Conservation (phyloP, 2,113 vertebrate species). For the Nyctibius bracteatus region DNA sequence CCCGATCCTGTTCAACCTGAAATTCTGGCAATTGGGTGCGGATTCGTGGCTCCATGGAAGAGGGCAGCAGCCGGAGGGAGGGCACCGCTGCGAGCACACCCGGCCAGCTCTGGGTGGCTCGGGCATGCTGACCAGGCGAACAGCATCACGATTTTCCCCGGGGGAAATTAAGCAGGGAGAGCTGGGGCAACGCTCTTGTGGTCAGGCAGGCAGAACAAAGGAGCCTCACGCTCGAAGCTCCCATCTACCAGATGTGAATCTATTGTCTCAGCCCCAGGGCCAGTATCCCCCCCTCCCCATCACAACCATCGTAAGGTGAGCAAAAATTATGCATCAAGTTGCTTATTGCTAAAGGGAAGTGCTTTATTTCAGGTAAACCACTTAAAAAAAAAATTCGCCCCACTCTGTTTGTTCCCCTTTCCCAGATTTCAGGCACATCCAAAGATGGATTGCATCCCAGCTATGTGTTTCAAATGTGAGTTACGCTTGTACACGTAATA, state of each 20-base stretch:
- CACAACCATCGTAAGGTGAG: not conserved
- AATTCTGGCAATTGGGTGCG: not conserved
- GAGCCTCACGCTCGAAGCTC: not conserved
- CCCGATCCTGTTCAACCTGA: not conserved
- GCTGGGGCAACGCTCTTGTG: not conserved
- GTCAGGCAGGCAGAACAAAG: conserved; percentile 45
- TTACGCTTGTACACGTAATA: not conserved
- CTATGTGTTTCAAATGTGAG: not conserved
- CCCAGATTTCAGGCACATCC: not conserved
- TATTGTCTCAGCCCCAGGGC: conserved; percentile 31
- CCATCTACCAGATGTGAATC: conserved; percentile 45
- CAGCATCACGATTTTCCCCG: not conserved
- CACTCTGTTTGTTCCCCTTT: not conserved
- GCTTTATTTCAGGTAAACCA: not conserved
- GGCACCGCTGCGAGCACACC: not conserved
- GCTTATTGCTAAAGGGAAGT: not conserved
- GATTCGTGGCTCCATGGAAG: not conserved
- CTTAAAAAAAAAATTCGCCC: not conserved
- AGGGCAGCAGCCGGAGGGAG: not conserved
- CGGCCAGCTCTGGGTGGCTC: not conserved
- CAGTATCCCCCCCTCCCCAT: not conserved
- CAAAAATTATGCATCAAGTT: not conserved
- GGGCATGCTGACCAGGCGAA: accelerated
- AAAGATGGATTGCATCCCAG: not conserved
- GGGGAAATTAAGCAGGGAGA: not conserved